A percentile compares a stretch with the other conserved stretches of the same genome.
phyloP scores from a whole-genome alignment of 2,797 vertebrate genomes.

The Diceros bicornis region DNA sequence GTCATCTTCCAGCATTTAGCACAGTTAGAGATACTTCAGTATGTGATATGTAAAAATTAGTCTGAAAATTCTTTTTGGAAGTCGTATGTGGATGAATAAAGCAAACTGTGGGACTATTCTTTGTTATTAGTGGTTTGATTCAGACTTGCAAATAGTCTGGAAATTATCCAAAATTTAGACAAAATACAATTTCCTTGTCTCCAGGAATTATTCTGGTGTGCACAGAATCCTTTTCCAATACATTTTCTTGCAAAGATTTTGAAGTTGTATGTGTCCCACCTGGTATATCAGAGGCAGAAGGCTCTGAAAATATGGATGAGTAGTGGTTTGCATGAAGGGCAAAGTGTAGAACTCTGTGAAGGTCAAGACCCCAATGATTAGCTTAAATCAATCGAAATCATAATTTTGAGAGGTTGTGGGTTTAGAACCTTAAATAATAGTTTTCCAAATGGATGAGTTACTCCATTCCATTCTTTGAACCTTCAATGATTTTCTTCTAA shows the following conservation, averaged over 20 bases:
- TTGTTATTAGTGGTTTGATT: constrained; percentile 19
- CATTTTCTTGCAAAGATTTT: constrained; percentile 62
- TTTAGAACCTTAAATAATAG: constrained; percentile 67
- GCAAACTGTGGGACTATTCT: not conserved
- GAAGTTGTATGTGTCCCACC: constrained; percentile 38
- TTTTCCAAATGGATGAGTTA: constrained; percentile 48
- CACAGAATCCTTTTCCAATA: not conserved
- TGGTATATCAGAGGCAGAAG: constrained; percentile 2
- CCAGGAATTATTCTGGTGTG: not conserved
- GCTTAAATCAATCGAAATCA: constrained; percentile 70
- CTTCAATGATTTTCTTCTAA: constrained; percentile 6
- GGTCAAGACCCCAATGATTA: constrained; percentile 70
- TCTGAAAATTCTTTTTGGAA: constrained; percentile 5
- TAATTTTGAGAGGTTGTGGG: constrained; percentile 43
- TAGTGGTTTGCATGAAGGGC: constrained; percentile 47
- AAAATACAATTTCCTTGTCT: constrained; percentile 1
- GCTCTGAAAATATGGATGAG: constrained; percentile 51
- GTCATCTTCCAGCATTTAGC: not conserved
- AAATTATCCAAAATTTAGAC: not conserved
- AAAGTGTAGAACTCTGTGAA: constrained; percentile 69
- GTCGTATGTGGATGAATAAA: not conserved
- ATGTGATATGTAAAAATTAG: not conserved
- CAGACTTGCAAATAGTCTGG: not conserved
- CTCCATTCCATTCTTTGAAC: not conserved
- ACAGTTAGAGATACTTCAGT: not conserved